Conservation (phyloP, 2,888 invertebrate species). For the Elegia similella region DNA sequence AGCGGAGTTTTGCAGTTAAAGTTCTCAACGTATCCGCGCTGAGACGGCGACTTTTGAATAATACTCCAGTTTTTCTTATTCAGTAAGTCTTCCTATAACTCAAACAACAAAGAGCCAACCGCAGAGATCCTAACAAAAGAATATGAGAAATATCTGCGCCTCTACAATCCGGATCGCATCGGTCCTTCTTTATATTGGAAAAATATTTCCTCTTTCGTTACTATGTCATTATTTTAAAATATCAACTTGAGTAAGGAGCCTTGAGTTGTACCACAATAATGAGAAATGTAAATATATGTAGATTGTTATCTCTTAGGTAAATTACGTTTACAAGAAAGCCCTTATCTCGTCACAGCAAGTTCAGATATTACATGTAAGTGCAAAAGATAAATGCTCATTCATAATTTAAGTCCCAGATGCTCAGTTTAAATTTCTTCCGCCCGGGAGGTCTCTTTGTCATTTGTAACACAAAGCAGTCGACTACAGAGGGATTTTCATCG, state of each 20-base stretch:
- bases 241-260: background rate
- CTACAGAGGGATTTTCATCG: conserved; percentile 54
- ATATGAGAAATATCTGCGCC: conserved; percentile 73
- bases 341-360: background rate
- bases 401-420: conserved; percentile 51
- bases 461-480: conserved; percentile 53
- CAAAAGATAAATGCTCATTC: conserved; percentile 35
- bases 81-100: conserved; percentile 63
- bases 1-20: conserved; percentile 34
- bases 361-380: conserved; percentile 13
- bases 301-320: conserved; percentile 6
- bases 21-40: conserved; percentile 37
- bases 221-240: conserved; percentile 8
- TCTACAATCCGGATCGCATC: conserved; percentile 66
- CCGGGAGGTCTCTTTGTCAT: conserved; percentile 51
- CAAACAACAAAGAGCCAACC: conserved; percentile 70
- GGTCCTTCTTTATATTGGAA: conserved; percentile 66
- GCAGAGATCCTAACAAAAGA: conserved; percentile 70
- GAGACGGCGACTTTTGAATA: conserved; percentile 52
- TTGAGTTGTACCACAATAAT: background rate
- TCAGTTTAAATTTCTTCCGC: conserved; percentile 60
- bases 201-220: conserved; percentile 59
- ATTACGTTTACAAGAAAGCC: background rate
- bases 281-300: background rate
- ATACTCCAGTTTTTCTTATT: conserved; percentile 66